phyloP scores from a whole-genome alignment of 1,140 invertebrate species.

The Pemphigus obesinymphae region DNA sequence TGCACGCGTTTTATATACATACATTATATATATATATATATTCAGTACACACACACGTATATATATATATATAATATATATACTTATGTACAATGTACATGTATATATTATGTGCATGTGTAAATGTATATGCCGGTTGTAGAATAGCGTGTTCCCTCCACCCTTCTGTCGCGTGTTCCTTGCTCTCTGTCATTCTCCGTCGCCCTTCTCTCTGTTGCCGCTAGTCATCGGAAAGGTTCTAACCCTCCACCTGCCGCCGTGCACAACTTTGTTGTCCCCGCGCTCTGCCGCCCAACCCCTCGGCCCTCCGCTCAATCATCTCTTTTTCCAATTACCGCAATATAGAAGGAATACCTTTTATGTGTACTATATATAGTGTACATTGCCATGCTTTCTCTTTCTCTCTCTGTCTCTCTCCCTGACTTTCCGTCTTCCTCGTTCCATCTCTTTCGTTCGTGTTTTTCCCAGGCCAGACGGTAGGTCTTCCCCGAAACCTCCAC shows the following conservation, averaged over 20 bases:
- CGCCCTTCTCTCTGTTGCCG: conserved; percentile 1
- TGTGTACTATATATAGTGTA: conserved; percentile 9
- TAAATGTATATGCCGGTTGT: conserved; percentile 4
- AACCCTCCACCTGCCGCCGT: conserved; percentile 18
- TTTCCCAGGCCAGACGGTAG: conserved; percentile 21
- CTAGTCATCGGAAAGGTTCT: conserved; percentile 19
- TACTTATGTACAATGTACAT: not conserved
- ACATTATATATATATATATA: not conserved
- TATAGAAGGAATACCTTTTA: conserved; percentile 32
- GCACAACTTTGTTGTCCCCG: conserved; percentile 36
- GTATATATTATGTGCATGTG: not conserved
- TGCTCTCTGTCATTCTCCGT: conserved; percentile 6
- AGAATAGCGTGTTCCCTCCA: conserved; percentile 20
- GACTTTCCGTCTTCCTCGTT: conserved; percentile 39
- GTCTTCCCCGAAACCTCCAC: conserved; percentile 35
- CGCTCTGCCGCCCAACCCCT: not conserved
- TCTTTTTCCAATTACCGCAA: conserved; percentile 40
- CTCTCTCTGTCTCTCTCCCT: conserved; percentile 33
- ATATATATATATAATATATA: not conserved
- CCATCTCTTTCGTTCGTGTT: conserved; percentile 26
- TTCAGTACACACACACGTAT: no score
- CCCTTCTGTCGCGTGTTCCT: not conserved
- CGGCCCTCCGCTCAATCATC: not conserved
- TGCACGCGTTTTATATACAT: not conserved
- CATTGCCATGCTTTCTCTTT: conserved; percentile 17